Evolutionary conservation across 2,888 invertebrate species (phyloP).

Genomic region (Andrena marginata): DNA sequence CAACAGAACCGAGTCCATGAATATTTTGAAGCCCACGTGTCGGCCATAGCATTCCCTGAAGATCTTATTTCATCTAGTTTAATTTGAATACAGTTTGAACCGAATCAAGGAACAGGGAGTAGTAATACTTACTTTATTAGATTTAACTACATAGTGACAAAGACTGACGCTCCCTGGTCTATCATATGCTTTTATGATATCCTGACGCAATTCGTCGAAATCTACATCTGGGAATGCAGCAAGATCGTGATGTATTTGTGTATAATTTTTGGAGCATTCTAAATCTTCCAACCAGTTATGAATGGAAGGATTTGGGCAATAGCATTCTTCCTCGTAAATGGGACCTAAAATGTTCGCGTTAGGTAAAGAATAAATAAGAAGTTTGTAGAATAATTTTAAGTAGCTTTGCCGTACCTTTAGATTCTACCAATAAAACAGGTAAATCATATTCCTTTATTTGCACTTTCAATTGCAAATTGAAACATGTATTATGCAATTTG

Average conservation of each 20-base stretch:
- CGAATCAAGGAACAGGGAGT: not conserved
- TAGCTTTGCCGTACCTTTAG: constrained; percentile 86
- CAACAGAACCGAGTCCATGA: constrained; percentile 94
- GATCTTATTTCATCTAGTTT: constrained; percentile 85
- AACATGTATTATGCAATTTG: constrained; percentile 91
- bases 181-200: constrained; percentile 90
- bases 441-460: constrained; percentile 88
- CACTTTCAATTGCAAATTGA: constrained; percentile 89
- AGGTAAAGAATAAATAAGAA: not conserved
- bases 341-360: constrained; percentile 85
- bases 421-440: constrained; percentile 77
- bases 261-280: constrained; percentile 88
- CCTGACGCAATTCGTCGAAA: constrained; percentile 89
- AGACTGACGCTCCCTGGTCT: constrained; percentile 93
- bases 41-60: constrained; percentile 96
- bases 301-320: constrained; percentile 90
- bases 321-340: constrained; percentile 93
- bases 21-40: constrained; percentile 98
- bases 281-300: constrained; percentile 89
- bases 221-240: constrained; percentile 89
- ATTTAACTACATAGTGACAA: constrained; percentile 95
- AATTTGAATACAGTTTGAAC: constrained; percentile 30
- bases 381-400: not conserved
- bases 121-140: constrained; percentile 87
- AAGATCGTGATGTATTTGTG: constrained; percentile 91